Evolutionary conservation across 2,797 vertebrate species (phyloP), one percentile per base, ranked within the genome.

Genomic region (Triplophysa yarkandensis): DNA sequence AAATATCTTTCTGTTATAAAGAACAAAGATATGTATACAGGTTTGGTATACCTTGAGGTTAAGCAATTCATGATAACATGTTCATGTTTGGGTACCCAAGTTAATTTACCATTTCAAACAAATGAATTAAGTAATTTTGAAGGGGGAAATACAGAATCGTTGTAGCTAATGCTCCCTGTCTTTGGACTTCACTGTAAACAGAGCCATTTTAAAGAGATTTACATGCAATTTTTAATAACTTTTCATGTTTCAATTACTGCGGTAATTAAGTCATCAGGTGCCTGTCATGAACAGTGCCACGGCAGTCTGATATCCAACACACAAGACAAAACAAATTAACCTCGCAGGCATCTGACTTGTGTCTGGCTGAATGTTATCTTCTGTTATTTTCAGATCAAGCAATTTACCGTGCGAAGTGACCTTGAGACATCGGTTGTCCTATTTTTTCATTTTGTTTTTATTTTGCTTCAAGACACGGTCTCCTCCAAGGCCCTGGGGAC

Each of bases 381-480:
- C 52, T 68, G 64, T 71, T 82, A 77, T 80, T 77, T 80, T 69
- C 60, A 67, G 60, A 79, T 69, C 68, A 67, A 64, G 65, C 77
- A 77, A 58, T 77, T 77, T 84, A 78, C 67, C 64, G 73, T 76
- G 63, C 70, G 46, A 61, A 65, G 73, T 82, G 81, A 83, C 84
- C 84, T 85, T 83, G 67, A 81, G 76, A 80, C 57, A 66, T 77
- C 71, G 68, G 58, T 54, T 50, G 41, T 74, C 66, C 66, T 54
- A 27, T 64, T 82, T 65, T 60, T 69, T 69, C 34, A 44, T 52
- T 70, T 82, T 78, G 68, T 83, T 67, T 78, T 81, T 76, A 67
- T 85, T 85, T 78, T 17, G 62, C 65, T 46, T 85, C 78, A 82
- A 81, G 79, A 72, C 82, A 78, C 57, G 41, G 71, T 84, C 79